Conservation (phyloP, 2,113 vertebrate species). For the Calyptomena viridis region DNA sequence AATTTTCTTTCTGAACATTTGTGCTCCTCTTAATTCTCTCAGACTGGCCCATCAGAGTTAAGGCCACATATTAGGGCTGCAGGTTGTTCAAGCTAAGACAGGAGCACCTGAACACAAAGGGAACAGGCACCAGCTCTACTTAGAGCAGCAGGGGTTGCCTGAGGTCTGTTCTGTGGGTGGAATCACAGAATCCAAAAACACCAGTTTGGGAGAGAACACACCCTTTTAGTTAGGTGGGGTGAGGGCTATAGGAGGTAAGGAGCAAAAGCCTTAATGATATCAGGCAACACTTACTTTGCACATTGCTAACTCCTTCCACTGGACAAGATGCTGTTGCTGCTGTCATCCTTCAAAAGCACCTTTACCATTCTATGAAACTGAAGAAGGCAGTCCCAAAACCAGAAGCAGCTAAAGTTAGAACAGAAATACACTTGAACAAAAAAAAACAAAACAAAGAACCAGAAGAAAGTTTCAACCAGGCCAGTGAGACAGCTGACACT, state of each 20-base stretch:
- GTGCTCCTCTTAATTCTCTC: not conserved
- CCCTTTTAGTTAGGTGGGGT: not conserved
- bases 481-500: not conserved
- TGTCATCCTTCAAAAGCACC: not conserved
- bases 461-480: not conserved
- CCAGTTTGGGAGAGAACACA: not conserved
- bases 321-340: not conserved
- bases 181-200: not conserved
- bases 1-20: not conserved
- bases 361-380: not conserved
- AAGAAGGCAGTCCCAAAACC: not conserved
- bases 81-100: not conserved
- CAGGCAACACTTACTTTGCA: not conserved
- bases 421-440: not conserved
- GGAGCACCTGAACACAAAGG: not conserved
- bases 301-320: not conserved
- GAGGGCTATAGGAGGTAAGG: not conserved
- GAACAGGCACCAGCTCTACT: not conserved
- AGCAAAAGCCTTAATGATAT: not conserved
- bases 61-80: not conserved
- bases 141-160: not conserved
- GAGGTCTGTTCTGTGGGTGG: not conserved
- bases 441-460: not conserved
- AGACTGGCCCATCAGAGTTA: not conserved
- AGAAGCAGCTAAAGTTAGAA: not conserved